Evolutionary conservation across 2,888 invertebrate species (phyloP).

Genomic region (Philereme transversata): DNA sequence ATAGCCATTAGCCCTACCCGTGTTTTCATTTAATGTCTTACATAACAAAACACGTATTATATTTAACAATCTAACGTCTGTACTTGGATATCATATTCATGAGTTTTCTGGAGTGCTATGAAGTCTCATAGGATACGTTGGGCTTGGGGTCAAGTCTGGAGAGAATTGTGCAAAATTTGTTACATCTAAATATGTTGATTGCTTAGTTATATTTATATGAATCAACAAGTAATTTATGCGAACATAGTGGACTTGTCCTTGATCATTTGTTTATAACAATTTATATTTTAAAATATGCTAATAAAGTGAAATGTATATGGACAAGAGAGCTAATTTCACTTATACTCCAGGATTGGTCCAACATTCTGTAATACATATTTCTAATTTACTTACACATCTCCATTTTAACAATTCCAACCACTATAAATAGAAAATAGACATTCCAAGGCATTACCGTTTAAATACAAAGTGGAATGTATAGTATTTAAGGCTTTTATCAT

Average conservation of each 20-base stretch:
- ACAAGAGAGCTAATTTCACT: constrained; percentile 69
- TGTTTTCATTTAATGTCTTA: too few species aligned
- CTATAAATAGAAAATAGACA: constrained; percentile 65
- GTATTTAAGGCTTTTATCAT: constrained; percentile 76
- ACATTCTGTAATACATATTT: constrained; percentile 55
- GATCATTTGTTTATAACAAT: constrained; percentile 35
- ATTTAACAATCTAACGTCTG: too few species aligned
- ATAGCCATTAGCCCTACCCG: too few species aligned
- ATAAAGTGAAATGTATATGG: constrained; percentile 19
- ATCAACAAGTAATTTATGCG: constrained; percentile 12
- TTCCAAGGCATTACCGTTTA: constrained; percentile 68
- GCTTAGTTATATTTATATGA: constrained; percentile 1
- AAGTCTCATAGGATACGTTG: constrained; percentile 3
- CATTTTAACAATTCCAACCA: constrained; percentile 47
- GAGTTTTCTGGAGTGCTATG: constrained; percentile 5
- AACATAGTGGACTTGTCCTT: constrained; percentile 27
- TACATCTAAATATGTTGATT: neutral
- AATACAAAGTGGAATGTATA: constrained; percentile 81
- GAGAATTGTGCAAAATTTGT: constrained; percentile 7
- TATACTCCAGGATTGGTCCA: constrained; percentile 68
- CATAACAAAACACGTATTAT: too few species aligned
- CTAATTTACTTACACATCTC: constrained; percentile 42
- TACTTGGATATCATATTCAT: constrained; percentile 13
- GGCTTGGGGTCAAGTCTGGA: constrained; percentile 10
- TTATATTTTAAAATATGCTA: constrained; percentile 38